Evolutionary conservation across 2,113 vertebrate genomes (phyloP).

Genomic region (Periophthalmus modestus): DNA sequence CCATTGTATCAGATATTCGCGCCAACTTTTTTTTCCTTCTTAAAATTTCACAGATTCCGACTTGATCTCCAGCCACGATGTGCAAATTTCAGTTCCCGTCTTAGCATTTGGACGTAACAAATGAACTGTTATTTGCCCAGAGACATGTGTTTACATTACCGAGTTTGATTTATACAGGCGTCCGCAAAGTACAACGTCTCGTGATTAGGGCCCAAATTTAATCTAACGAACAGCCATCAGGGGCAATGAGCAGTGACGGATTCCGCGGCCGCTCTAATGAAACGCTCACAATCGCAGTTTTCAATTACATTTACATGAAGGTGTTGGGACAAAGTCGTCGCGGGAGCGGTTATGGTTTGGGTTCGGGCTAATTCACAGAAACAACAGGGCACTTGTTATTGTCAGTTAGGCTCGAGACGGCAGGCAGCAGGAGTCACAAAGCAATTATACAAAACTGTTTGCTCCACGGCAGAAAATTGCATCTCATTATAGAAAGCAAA

Average conservation of each 20-base stretch:
- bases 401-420: slow-evolving; percentile 31
- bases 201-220: slow-evolving; percentile 49
- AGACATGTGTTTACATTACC: slow-evolving; percentile 37
- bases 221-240: slow-evolving; percentile 43
- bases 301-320: slow-evolving; percentile 32
- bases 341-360: slow-evolving; percentile 5
- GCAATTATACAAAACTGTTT: slow-evolving; percentile 50
- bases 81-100: slow-evolving; percentile 16
- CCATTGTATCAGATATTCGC: slow-evolving; percentile 50
- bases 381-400: slow-evolving; percentile 43
- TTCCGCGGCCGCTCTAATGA: slow-evolving; percentile 33
- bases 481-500: slow-evolving; percentile 50
- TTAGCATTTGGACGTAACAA: slow-evolving; percentile 38
- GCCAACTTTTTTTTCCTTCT: slow-evolving; percentile 23
- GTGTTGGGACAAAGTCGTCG: slow-evolving; percentile 8
- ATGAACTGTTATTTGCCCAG: slow-evolving; percentile 20
- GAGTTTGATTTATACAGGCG: slow-evolving; percentile 32
- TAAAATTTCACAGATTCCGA: background rate
- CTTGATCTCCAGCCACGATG: background rate
- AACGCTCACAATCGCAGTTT: slow-evolving; percentile 39
- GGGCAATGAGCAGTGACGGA: slow-evolving; percentile 45
- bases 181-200: slow-evolving; percentile 34
- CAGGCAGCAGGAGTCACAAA: slow-evolving; percentile 23
- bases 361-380: slow-evolving; percentile 36
- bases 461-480: slow-evolving; percentile 38